These are phyloP conservation scores for Pemphredon lugubris DNA, from an alignment of 2,888 invertebrate species.

Conservation along the genomic window DNA sequence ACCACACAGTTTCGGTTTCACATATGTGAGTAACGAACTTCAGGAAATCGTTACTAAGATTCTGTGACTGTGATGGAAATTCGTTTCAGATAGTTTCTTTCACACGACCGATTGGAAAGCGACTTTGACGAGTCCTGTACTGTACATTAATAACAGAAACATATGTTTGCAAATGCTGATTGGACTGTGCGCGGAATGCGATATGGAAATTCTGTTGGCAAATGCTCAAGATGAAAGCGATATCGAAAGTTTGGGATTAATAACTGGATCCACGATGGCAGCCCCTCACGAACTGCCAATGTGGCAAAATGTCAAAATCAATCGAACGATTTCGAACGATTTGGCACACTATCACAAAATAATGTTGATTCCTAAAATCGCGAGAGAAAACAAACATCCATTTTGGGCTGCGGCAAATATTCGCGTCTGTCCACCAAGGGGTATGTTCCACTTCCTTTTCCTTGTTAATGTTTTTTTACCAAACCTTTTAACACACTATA, in stretches of 20 bases:
- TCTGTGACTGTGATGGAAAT: background rate
- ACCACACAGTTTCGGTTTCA: slow-evolving; percentile 59
- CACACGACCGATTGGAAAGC: slow-evolving; percentile 27
- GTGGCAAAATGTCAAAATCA: slow-evolving; percentile 55
- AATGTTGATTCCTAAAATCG: slow-evolving; percentile 40
- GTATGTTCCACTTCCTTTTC: too few relatives aligned
- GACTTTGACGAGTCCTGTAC: slow-evolving; percentile 42
- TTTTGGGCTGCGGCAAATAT: slow-evolving; percentile 65
- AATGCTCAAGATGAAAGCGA: background rate
- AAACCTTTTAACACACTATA: too few relatives aligned
- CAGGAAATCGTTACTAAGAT: background rate
- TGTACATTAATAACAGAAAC: slow-evolving; percentile 3
- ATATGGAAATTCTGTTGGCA: slow-evolving; percentile 45
- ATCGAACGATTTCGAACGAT: background rate
- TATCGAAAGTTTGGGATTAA: slow-evolving; percentile 3
- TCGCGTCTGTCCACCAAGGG: slow-evolving; percentile 40
- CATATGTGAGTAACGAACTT: slow-evolving; percentile 53
- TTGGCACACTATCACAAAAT: slow-evolving; percentile 10
- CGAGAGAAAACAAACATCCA: background rate
- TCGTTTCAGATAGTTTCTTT: slow-evolving; percentile 57
- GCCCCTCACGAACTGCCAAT: slow-evolving; percentile 34
- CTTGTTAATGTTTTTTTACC: background rate
- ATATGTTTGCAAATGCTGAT: slow-evolving; percentile 63
- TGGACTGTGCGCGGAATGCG: slow-evolving; percentile 62
- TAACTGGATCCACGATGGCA: background rate